Base-by-base conservation (phyloP, 2,113 vertebrate genomes). In the Sapayoa aenigma region DNA sequence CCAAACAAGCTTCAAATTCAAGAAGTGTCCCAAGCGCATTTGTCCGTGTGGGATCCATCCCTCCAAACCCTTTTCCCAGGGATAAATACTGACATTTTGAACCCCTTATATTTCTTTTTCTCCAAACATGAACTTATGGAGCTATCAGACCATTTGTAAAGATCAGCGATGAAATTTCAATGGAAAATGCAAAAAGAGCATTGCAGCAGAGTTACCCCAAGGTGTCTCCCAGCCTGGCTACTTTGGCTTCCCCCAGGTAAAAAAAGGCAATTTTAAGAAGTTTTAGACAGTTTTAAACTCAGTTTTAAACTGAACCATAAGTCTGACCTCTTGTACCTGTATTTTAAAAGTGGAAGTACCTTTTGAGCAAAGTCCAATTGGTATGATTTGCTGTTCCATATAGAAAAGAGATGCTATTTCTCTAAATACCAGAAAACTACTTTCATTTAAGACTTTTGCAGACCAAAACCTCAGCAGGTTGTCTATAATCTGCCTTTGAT, bases 351-450 rank as follows among this genome's bases (percentile, higher is more conserved):
- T 5, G 31, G 60, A 74, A 77, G 33, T 2, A 27, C 44, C 74
- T 91, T 93, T 39, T 24, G 68, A 93, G 79, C 37, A 12, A 47
- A 30, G 65, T 56, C 85, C 73, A 46, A 55, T 49, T 42, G 60
- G 60, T 89, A 46, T 53, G 90, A 95, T 95, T 97, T 96, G 73
- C 95, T 84, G 60, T 46, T 95, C 73, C 37, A 1, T 11, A 6
- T 3, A 68, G 76, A 89, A 77, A 41, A 93, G 65, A 75, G 73
- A 84, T 30, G 93, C 79, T 72, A 81, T 96, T 96, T 95, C 93
- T 95, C 96, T 93, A 96, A 97, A 95, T 80, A 94, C 88, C 66
- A 19, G 27, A 10, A 90, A 95, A 97, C 68, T 87, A 72, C 90
- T 89, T 65, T 68, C 65, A 75, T 92, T 94, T 93, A 75, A 87